A percentile compares a stretch with the other conserved stretches of the same genome.
These are phyloP conservation scores for Caenorhabditis virilis DNA, from an alignment of 2,888 invertebrate genomes.

Conservation along the genomic window DNA sequence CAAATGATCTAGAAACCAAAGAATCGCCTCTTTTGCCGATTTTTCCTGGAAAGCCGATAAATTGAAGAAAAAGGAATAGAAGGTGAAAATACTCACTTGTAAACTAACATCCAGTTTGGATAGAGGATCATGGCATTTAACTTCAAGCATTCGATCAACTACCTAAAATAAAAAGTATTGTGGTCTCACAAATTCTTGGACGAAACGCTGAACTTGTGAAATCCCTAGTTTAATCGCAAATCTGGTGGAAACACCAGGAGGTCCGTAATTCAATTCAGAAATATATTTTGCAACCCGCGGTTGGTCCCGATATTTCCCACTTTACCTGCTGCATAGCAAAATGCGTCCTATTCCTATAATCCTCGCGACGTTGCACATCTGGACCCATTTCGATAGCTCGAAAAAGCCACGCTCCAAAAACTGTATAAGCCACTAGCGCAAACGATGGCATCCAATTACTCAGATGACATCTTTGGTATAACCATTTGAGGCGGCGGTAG, in stretches of 20 bases:
- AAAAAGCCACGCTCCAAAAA: conserved; percentile 61
- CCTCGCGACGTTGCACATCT: conserved; percentile 32
- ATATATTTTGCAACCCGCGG: too few relatives aligned
- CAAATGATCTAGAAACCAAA: conserved; percentile 64
- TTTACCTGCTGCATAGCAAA: conserved; percentile 58
- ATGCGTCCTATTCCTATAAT: conserved; percentile 46
- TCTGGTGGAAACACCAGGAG: too few relatives aligned
- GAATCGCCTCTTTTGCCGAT: conserved; percentile 60
- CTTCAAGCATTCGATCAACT: conserved; percentile 58
- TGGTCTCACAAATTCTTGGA: background rate
- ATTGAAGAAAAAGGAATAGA: background rate
- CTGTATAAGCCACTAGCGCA: conserved; percentile 47
- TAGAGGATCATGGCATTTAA: conserved; percentile 51
- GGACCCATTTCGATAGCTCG: conserved; percentile 45
- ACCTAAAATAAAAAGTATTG: conserved; percentile 49
- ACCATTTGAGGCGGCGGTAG: conserved; percentile 3
- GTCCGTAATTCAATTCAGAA: too few relatives aligned
- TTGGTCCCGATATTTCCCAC: too few relatives aligned
- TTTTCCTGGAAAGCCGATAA: conserved; percentile 35
- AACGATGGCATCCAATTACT: conserved; percentile 1
- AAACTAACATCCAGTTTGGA: conserved; percentile 16
- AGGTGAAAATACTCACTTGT: conserved; percentile 14
- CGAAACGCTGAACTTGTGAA: background rate
- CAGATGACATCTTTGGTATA: conserved; percentile 6
- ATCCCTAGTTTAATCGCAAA: background rate